A percentile compares a stretch with the other conserved stretches of the same genome.
Evolutionary conservation across 2,797 vertebrate genomes (phyloP).

Genomic region (Hypotaenidia philippensis): DNA sequence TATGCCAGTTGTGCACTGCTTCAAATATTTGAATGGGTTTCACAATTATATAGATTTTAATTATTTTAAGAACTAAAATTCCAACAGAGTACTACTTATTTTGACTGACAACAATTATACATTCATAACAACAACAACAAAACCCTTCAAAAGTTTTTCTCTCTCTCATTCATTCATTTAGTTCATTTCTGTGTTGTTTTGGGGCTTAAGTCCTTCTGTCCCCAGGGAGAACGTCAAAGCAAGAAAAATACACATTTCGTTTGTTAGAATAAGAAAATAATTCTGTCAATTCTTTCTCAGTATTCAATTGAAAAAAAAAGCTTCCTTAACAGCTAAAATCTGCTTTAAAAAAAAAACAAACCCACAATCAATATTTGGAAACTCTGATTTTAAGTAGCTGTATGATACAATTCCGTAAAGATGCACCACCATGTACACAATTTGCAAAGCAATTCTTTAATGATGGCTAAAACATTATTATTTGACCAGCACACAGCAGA

Average conservation of each 20-base stretch:
- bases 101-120: constrained; percentile 8
- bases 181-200: neutral
- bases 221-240: constrained; percentile 55
- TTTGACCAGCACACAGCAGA: neutral
- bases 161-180: neutral
- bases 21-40: neutral
- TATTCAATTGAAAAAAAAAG: constrained; percentile 25
- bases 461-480: constrained; percentile 13
- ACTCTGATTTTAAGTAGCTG: neutral
- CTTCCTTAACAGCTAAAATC: constrained; percentile 60
- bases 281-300: neutral
- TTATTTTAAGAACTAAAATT: neutral
- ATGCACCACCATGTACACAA: neutral
- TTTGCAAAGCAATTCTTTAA: neutral
- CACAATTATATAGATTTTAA: neutral
- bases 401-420: neutral
- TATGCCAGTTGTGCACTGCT: neutral
- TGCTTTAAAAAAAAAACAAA: constrained; percentile 39
- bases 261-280: constrained; percentile 61
- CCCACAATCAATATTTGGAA: constrained; percentile 41
- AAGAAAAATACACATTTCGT: constrained; percentile 1
- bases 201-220: neutral
- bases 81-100: neutral
- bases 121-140: neutral
- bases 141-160: constrained; percentile 7